A percentile compares a stretch with the other conserved stretches of the same genome.
phyloP scores from a whole-genome alignment of 2,888 invertebrate genomes.

The Ernsta delagoae region DNA sequence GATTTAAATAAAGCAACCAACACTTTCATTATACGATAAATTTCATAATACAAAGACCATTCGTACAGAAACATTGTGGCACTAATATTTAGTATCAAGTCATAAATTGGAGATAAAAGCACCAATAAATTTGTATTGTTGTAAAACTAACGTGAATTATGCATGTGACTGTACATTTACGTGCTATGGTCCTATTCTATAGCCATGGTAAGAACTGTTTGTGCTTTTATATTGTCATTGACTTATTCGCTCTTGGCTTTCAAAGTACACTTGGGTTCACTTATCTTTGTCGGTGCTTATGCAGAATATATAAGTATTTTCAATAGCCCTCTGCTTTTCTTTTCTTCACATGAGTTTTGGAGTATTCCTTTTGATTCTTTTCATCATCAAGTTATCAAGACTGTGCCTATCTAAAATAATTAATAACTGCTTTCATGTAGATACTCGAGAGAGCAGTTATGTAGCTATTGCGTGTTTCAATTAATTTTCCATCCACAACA shows the following conservation, averaged over 20 bases:
- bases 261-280: conserved; percentile 28
- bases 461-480: too few species aligned
- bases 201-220: conserved; percentile 52
- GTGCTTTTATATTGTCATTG: conserved; percentile 63
- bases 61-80: conserved; percentile 37
- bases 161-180: conserved; percentile 54
- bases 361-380: too few species aligned
- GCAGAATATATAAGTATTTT: conserved; percentile 14
- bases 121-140: conserved; percentile 38
- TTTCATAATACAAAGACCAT: conserved; percentile 35
- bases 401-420: too few species aligned
- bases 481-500: too few species aligned
- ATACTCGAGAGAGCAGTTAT: too few species aligned
- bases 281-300: conserved; percentile 31
- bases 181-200: conserved; percentile 53
- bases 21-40: conserved; percentile 32
- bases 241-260: conserved; percentile 55
- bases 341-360: neutral
- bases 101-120: conserved; percentile 38
- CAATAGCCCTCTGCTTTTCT: neutral
- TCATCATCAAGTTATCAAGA: too few species aligned
- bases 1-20: conserved; percentile 8
- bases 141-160: conserved; percentile 45
- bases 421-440: too few species aligned
- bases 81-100: conserved; percentile 39